phyloP scores from a whole-genome alignment of 2,888 invertebrate genomes.

The Xylota segnis region DNA sequence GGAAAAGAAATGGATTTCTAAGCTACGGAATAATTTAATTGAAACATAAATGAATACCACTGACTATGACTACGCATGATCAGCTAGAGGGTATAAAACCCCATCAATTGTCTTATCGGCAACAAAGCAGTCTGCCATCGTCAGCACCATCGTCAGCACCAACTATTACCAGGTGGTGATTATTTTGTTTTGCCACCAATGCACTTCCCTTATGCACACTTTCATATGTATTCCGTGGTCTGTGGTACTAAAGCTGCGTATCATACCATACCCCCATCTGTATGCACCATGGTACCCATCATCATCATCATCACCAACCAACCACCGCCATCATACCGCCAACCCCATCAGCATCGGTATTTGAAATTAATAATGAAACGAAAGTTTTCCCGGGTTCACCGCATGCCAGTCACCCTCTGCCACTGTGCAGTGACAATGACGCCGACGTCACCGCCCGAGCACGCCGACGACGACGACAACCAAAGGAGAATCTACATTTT shows the following conservation, averaged over 20 bases:
- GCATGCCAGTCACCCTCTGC: conserved; percentile 62
- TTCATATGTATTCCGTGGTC: conserved; percentile 62
- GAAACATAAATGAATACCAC: no score
- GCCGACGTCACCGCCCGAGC: conserved; percentile 2
- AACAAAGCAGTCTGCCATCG: not conserved
- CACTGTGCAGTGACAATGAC: conserved; percentile 48
- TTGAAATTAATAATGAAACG: conserved; percentile 75
- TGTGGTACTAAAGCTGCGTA: conserved; percentile 46
- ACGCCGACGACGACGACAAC: conserved; percentile 6
- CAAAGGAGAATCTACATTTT: conserved; percentile 66
- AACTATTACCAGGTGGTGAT: conserved; percentile 6
- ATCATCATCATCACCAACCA: conserved; percentile 45
- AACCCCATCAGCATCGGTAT: conserved; percentile 49
- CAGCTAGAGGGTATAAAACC: conserved; percentile 1
- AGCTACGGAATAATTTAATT: no score
- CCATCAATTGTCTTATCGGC: conserved; percentile 27
- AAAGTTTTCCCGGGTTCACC: conserved; percentile 70
- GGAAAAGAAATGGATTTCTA: no score
- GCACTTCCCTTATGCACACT: conserved; percentile 37
- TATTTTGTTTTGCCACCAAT: conserved; percentile 27
- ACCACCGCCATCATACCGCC: conserved; percentile 19
- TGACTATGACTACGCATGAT: conserved; percentile 9
- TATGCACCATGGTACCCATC: conserved; percentile 36
- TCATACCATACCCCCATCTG: conserved; percentile 33
- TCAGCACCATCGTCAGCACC: not conserved